phyloP scores from a whole-genome alignment of 2,797 vertebrate genomes.

The Steatocranus sp. region DNA sequence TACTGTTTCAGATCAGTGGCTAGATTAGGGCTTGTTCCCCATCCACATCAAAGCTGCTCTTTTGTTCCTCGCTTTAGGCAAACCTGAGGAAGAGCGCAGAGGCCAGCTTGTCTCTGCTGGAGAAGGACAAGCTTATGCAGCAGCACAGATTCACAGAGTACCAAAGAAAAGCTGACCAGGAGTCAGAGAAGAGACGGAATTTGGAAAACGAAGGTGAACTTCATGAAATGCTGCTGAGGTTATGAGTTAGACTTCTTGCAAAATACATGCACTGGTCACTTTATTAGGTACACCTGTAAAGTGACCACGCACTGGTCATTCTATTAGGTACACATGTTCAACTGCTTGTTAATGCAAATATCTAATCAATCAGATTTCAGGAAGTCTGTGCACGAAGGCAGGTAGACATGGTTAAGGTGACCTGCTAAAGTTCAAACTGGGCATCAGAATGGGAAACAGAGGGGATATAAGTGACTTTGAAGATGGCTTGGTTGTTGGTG shows the following conservation, averaged over 20 bases:
- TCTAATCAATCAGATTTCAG: background rate
- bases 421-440: background rate
- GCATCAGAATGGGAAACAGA: background rate
- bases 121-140: conserved; percentile 93
- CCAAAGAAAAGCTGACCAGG: conserved; percentile 96
- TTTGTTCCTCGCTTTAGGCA: conserved; percentile 51
- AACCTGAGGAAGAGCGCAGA: conserved; percentile 87
- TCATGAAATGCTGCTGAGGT: background rate
- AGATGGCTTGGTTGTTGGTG: background rate
- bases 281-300: background rate
- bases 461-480: background rate
- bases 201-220: conserved; percentile 92
- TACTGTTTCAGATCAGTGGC: background rate
- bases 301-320: too few species aligned
- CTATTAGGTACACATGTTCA: background rate
- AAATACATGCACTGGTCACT: background rate
- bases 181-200: conserved; percentile 93
- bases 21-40: background rate
- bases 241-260: background rate
- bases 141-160: conserved; percentile 91
- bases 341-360: background rate
- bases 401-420: background rate
- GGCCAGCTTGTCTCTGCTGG: conserved; percentile 83
- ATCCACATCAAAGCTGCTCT: conserved; percentile 12
- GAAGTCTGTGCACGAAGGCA: background rate